Evolutionary conservation across 2,797 vertebrate genomes (phyloP), one percentile per base, ranked within the genome.

Genomic region (Ciconia nigra): DNA sequence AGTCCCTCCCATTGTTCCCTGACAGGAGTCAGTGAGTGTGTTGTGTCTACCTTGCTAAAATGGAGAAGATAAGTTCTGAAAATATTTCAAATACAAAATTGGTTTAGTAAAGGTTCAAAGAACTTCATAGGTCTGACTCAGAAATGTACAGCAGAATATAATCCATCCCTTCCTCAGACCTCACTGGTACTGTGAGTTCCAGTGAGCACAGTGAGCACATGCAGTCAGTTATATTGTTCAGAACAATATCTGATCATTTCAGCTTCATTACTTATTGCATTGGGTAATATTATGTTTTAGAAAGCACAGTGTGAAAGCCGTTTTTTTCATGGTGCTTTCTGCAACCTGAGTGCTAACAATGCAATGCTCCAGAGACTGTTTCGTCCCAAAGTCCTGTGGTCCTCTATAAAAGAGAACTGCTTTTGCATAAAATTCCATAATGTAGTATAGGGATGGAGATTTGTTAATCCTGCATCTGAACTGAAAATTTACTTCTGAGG

Each of bases 1-100:
- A 20, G 79, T 95, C 97, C 94, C 61, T 92, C 90, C 94, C 82
- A 55, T 73, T 91, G 95, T 89, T 97, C 95, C 51, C 79, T 88
- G 96, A 67, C 94, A 90, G 97, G 79, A 96, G 80, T 39, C 22
- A 6, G 90, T 54, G 76, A 90, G 61, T 47, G 49, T 70, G 83
- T 93, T 95, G 81, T 76, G 89, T 90, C 94, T 94, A 11, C 59
- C 73, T 89, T 22, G 28, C 94, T 93, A 89, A 78, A 93, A 96
- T 15, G 79, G 76, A 93, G 87, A 91, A 96, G 93, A 90, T 65
- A 92, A 95, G 82, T 91, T 94, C 58, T 80, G 83, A 91, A 94
- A 79, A 79, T 66, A 59, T 58, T 91, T 96, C 51, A 92, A 4
- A 88, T 63, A 65, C 55, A 33, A 63, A 92, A 89, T 74, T 81